A percentile compares a stretch with the other conserved stretches of the same genome.
These are phyloP conservation scores for Sebastes minor DNA, from an alignment of 2,797 vertebrate genomes.

Conservation along the genomic window DNA sequence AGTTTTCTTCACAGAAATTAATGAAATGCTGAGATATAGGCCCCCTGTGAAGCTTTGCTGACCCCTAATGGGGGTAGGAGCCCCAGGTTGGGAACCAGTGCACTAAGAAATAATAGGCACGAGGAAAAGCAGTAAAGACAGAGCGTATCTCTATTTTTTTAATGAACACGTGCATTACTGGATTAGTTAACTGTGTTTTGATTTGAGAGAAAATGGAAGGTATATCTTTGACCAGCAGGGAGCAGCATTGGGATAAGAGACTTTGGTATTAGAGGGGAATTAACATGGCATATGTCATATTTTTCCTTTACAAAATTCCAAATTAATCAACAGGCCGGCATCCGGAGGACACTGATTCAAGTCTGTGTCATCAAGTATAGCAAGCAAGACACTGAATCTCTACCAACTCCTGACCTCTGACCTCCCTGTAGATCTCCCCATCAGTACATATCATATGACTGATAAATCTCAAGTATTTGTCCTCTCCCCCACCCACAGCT, in stretches of 20 bases:
- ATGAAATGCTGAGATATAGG: too few species aligned
- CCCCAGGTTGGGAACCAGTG: too few species aligned
- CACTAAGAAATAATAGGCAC: background rate
- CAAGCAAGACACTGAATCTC: background rate
- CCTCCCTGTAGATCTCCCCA: background rate
- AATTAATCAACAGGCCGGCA: background rate
- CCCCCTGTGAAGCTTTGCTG: too few species aligned
- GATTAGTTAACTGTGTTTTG: background rate
- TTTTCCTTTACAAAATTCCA: background rate
- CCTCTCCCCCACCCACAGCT: background rate
- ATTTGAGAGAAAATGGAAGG: background rate
- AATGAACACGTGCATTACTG: background rate
- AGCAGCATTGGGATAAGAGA: conserved; percentile 40
- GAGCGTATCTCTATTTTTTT: background rate
- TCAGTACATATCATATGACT: background rate
- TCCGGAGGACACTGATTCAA: background rate
- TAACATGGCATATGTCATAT: background rate
- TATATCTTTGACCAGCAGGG: conserved; percentile 44
- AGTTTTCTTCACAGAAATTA: too few species aligned
- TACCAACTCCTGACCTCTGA: background rate
- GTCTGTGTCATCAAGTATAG: background rate
- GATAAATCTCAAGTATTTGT: background rate
- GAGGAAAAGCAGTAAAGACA: background rate
- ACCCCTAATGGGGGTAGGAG: too few species aligned
- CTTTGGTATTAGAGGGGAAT: background rate